A percentile compares a stretch with the other conserved stretches of the same genome.
phyloP scores from a whole-genome alignment of 2,888 invertebrate genomes.

The Drosophila nr. perissopoda region DNA sequence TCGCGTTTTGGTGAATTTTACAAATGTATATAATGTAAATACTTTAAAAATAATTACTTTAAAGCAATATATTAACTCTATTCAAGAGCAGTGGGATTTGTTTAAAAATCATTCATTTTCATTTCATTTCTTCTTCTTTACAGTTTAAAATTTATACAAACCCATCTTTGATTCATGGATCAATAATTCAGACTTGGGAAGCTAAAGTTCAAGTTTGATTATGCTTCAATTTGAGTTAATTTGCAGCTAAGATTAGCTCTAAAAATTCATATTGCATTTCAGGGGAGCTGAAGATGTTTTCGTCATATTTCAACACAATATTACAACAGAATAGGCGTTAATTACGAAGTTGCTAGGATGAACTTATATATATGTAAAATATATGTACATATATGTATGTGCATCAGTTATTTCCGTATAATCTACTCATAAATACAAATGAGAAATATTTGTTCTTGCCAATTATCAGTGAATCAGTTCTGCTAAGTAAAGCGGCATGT shows the following conservation, averaged over 20 bases:
- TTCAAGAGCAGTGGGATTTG: neutral
- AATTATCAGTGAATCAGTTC: constrained; percentile 26
- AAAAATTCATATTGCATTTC: neutral
- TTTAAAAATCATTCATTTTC: neutral
- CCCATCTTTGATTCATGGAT: neutral
- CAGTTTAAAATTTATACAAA: neutral
- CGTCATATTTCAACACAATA: neutral
- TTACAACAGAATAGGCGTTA: constrained; percentile 24
- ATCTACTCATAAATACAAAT: constrained; percentile 18
- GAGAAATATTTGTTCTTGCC: constrained; percentile 1
- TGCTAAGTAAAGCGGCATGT: neutral
- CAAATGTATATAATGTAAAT: neutral
- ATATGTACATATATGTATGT: constrained; percentile 1
- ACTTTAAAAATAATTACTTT: neutral
- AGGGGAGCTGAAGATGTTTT: neutral
- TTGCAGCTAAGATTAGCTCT: too few relatives aligned
- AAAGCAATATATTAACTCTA: too few relatives aligned
- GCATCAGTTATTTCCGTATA: constrained; percentile 56
- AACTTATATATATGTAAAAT: neutral
- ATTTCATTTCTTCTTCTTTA: neutral
- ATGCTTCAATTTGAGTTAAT: neutral
- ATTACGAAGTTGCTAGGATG: constrained; percentile 3
- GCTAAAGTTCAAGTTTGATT: neutral
- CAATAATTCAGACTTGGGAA: neutral
- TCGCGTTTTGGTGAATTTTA: neutral